phyloP scores from a whole-genome alignment of 2,113 vertebrate genomes.

The Spilogale gracilis region DNA sequence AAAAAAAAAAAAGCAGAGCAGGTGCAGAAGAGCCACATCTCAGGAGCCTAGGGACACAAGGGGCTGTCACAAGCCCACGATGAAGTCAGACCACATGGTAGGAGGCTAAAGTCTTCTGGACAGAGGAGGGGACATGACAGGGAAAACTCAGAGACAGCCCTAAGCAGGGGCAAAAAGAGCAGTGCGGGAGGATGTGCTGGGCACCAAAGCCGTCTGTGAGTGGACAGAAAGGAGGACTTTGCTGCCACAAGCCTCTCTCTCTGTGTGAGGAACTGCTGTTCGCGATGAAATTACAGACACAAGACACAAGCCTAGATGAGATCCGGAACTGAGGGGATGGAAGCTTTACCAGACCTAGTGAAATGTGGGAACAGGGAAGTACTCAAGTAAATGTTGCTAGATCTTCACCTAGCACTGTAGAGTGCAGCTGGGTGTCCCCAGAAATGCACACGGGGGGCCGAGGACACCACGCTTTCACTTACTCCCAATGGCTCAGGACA shows the following conservation, averaged over 20 bases:
- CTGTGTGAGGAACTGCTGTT: accelerated
- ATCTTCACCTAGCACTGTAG: no score
- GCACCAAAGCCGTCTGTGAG: neutral
- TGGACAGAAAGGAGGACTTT: no score
- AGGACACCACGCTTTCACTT: neutral
- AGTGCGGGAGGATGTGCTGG: accelerated
- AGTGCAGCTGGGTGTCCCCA: neutral
- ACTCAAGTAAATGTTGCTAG: accelerated
- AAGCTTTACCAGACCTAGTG: neutral
- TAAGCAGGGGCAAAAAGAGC: accelerated
- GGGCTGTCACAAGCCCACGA: accelerated
- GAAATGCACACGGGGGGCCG: accelerated
- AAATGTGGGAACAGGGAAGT: neutral
- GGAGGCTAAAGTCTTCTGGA: no score
- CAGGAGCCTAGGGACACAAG: neutral
- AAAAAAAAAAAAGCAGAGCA: neutral
- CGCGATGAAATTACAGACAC: neutral
- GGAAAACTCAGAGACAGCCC: neutral
- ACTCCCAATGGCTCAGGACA: neutral
- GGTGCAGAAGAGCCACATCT: neutral
- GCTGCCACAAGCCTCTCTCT: neutral
- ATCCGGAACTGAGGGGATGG: neutral
- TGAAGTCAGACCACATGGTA: accelerated
- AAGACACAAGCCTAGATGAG: neutral
- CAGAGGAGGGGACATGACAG: neutral